Conservation (phyloP, 2,888 invertebrate genomes). For the Plagodis pulveraria region DNA sequence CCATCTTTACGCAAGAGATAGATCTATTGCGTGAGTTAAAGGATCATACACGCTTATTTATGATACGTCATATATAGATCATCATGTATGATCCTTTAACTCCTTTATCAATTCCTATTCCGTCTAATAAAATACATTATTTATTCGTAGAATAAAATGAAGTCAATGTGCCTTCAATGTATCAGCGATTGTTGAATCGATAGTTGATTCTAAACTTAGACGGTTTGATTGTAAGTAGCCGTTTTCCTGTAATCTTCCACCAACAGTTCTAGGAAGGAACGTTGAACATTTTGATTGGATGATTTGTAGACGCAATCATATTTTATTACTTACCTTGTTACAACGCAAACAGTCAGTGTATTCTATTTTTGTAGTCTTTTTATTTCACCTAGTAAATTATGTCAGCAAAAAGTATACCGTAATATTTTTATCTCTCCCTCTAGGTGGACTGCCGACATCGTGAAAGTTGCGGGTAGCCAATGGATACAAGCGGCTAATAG, state of each 20-base stretch:
- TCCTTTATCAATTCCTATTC: too few species aligned
- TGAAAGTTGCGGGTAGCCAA: too few species aligned
- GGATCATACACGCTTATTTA: too few species aligned
- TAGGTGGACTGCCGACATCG: too few species aligned
- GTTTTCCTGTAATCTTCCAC: slow-evolving; percentile 2
- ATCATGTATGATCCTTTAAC: neutral
- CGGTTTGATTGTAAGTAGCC: slow-evolving; percentile 28
- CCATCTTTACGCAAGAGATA: too few species aligned
- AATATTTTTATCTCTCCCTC: too few species aligned
- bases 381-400: too few species aligned
- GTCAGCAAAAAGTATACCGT: too few species aligned
- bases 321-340: slow-evolving; percentile 1
- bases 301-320: slow-evolving; percentile 3
- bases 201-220: slow-evolving; percentile 45
- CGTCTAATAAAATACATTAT: too few species aligned
- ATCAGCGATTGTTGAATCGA: slow-evolving; percentile 21
- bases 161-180: slow-evolving; percentile 28
- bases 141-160: too few species aligned
- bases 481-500: too few species aligned
- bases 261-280: slow-evolving; percentile 5
- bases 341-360: neutral
- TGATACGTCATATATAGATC: neutral
- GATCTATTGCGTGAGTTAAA: too few species aligned
- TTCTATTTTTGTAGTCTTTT: neutral
- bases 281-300: slow-evolving; percentile 10